phyloP scores from a whole-genome alignment of 2,797 vertebrate species.

The Esox masquinongy region DNA sequence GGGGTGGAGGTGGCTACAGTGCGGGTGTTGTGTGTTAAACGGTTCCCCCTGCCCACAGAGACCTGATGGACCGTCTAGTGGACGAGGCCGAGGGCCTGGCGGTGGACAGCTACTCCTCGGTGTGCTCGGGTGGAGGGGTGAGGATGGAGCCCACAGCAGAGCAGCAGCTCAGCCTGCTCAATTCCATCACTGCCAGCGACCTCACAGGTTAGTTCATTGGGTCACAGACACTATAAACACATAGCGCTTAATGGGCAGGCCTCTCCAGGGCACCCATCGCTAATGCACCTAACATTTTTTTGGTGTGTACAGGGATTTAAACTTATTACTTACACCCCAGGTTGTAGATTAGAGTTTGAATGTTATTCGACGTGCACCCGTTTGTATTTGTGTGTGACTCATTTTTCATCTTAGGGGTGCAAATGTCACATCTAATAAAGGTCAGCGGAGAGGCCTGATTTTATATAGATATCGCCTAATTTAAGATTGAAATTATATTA shows the following conservation, averaged over 20 bases:
- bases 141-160: conserved; percentile 86
- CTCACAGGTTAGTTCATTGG: conserved; percentile 82
- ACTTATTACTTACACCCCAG: too few species aligned
- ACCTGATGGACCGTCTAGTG: conserved; percentile 96
- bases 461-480: not conserved
- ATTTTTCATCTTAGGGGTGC: too few species aligned
- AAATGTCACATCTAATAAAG: too few species aligned
- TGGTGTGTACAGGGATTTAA: too few species aligned
- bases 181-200: conserved; percentile 95
- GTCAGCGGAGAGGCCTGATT: too few species aligned
- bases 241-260: not conserved
- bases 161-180: conserved; percentile 91
- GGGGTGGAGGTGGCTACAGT: not conserved
- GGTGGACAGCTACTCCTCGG: conserved; percentile 83
- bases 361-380: too few species aligned
- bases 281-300: too few species aligned
- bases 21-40: not conserved
- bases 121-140: conserved; percentile 80
- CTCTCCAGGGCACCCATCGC: too few species aligned
- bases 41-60: conserved; percentile 68
- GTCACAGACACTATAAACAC: not conserved
- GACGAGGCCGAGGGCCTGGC: conserved; percentile 94
- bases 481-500: not conserved
- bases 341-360: too few species aligned
- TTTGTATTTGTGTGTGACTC: too few species aligned